Percentiles rank a stretch among this genome's conserved stretches.
Evolutionary conservation across 2,113 vertebrate species (phyloP).

Genomic region (Ictalurus furcatus): DNA sequence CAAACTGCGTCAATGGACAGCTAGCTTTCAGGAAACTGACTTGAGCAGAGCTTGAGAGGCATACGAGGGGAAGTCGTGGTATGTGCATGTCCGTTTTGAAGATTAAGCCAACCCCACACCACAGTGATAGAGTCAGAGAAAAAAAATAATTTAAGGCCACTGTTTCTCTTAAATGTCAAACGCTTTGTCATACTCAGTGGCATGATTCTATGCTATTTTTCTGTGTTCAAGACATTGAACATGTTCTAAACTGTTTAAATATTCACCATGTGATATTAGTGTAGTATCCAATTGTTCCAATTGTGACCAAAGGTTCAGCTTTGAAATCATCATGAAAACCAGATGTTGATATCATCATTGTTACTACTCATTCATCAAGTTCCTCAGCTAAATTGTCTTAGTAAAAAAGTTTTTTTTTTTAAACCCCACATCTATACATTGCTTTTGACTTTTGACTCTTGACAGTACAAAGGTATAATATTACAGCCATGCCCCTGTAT

Average conservation of each 20-base stretch:
- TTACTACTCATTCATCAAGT: neutral
- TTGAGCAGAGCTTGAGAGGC: slow-evolving; percentile 11
- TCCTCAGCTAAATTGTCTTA: neutral
- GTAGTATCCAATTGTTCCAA: neutral
- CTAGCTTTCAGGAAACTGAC: slow-evolving; percentile 42
- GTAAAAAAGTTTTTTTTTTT: neutral
- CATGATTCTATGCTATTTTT: neutral
- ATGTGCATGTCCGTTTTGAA: slow-evolving; percentile 66
- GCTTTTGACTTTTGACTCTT: neutral
- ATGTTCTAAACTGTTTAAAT: neutral
- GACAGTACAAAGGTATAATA: neutral
- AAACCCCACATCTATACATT: too few relatives aligned
- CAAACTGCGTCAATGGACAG: slow-evolving; percentile 34
- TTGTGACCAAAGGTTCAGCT: neutral
- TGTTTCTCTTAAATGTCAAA: slow-evolving; percentile 19
- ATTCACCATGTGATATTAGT: neutral
- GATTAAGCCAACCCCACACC: slow-evolving; percentile 64
- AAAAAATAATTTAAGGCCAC: neutral
- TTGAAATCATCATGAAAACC: neutral
- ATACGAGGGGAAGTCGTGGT: slow-evolving; percentile 75
- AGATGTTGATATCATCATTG: neutral
- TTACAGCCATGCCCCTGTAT: too few relatives aligned
- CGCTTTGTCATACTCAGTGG: neutral
- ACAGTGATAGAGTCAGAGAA: slow-evolving; percentile 9
- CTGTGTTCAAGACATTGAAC: neutral